Evolutionary conservation across 2,888 invertebrate genomes (phyloP).

Genomic region (Dolichopus griseipennis): DNA sequence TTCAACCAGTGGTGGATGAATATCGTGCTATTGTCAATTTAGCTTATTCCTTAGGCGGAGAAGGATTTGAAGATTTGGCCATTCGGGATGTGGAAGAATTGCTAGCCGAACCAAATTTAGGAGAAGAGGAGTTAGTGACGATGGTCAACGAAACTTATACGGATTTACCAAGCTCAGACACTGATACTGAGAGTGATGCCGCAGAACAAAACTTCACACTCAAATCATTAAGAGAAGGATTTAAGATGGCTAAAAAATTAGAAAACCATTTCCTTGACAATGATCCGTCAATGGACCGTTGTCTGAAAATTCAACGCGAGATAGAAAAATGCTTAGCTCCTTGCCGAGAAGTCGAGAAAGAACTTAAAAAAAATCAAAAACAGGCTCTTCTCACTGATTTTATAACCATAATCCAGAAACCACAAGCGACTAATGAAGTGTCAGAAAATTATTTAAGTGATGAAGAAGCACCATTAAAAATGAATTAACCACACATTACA

Average conservation of each 20-base stretch:
- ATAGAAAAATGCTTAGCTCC: slow-evolving; percentile 10
- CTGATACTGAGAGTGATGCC: slow-evolving; percentile 9
- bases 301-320: slow-evolving; percentile 9
- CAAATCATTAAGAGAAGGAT: slow-evolving; percentile 10
- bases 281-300: slow-evolving; percentile 9
- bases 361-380: slow-evolving; percentile 9
- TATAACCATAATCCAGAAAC: slow-evolving; percentile 11
- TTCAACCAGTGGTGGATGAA: background rate
- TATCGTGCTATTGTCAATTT: background rate
- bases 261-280: slow-evolving; percentile 9
- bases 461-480: slow-evolving; percentile 7
- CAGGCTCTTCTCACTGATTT: slow-evolving; percentile 9
- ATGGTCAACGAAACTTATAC: slow-evolving; percentile 7
- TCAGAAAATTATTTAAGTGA: slow-evolving; percentile 10
- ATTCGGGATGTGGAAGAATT: background rate
- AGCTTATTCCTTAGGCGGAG: slow-evolving; percentile 10
- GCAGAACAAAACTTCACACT: slow-evolving; percentile 10
- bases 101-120: slow-evolving; percentile 8
- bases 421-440: slow-evolving; percentile 8
- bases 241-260: slow-evolving; percentile 8
- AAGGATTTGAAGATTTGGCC: background rate
- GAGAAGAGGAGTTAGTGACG: background rate
- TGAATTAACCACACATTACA: slow-evolving; percentile 5
- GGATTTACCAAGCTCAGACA: slow-evolving; percentile 10
- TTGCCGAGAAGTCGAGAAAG: slow-evolving; percentile 8